Evolutionary conservation across 2,797 vertebrate genomes (phyloP), one percentile per base, ranked within the genome.

Genomic region (Melanotaenia nigrans): DNA sequence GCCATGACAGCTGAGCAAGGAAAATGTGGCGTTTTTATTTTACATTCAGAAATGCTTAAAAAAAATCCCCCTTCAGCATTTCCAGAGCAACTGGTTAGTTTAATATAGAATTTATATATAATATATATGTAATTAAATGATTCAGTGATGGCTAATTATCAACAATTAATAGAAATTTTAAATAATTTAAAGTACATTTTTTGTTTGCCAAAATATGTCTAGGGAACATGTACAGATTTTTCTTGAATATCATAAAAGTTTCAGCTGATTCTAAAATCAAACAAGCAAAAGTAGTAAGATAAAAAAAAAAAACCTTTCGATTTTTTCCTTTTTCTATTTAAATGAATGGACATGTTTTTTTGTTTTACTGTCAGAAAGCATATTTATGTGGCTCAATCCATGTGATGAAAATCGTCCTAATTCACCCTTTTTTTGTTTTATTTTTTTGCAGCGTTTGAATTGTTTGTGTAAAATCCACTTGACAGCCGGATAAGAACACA

Each of bases 401-500:
- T 67, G 40, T 72, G 69, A 78, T 71, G 71, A 68, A 81, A 79
- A 80, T 20, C 45, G 32, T 70, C 30, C 77, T 72, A 76, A 77
- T 82, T 76, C 78, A 69, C 36, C 33, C 47, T 60, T 65, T 57
- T 60, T 59, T 30, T 78, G 25, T 30, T 59, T 59, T 73, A 32
- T 85, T 78, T 73, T 79, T 4, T 56, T 30, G 75, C 83, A 73
- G 73, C 73, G 25, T 77, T 65, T 78, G 62, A 86, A 71, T 55
- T 1, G 22, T 62, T 80, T 51, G 82, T 73, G 78, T 73, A 77
- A 88, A 90, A 90, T 88, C 61, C 40, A 59, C 68, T 68, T 75
- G 85, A 88, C 88, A 85, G 84, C 77, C 80, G 77, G 66, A 73
- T 25, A 74, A 71, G 74, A 78, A 53, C 74, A 65, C 72, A 79